Conservation (phyloP, 2,797 vertebrate genomes). For the Esox masquinongy region DNA sequence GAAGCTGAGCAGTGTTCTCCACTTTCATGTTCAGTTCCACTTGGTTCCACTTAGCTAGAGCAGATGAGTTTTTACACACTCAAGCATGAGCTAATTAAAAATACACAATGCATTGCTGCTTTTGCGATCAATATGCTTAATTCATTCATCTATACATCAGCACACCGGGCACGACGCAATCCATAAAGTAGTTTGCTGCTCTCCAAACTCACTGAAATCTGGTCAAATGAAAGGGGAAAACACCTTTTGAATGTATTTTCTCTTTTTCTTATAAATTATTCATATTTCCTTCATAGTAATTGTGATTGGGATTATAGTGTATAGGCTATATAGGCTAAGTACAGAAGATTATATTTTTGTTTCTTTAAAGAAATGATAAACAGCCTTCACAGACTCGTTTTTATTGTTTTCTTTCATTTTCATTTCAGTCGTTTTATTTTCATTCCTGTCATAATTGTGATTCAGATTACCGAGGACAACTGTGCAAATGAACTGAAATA, state of each 20-base stretch:
- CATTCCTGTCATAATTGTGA: conserved; percentile 30
- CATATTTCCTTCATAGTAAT: neutral
- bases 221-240: neutral
- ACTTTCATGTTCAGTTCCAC: conserved; percentile 67
- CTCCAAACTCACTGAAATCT: neutral
- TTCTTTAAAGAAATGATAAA: neutral
- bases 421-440: conserved; percentile 22
- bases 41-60: conserved; percentile 71
- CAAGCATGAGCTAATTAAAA: conserved; percentile 77
- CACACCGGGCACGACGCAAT: conserved; percentile 30
- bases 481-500: conserved; percentile 47
- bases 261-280: neutral
- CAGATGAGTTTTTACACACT: conserved; percentile 70
- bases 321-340: too few species aligned
- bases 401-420: neutral
- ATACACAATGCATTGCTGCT: conserved; percentile 65
- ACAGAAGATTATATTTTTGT: neutral
- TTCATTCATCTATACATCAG: conserved; percentile 75
- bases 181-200: conserved; percentile 15
- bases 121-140: conserved; percentile 73
- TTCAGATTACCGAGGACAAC: conserved; percentile 29
- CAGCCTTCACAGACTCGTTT: neutral
- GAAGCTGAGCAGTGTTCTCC: conserved; percentile 44
- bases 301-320: neutral
- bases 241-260: neutral